Evolutionary conservation across 2,888 invertebrate species (phyloP).

Genomic region (Melitaea athalia): DNA sequence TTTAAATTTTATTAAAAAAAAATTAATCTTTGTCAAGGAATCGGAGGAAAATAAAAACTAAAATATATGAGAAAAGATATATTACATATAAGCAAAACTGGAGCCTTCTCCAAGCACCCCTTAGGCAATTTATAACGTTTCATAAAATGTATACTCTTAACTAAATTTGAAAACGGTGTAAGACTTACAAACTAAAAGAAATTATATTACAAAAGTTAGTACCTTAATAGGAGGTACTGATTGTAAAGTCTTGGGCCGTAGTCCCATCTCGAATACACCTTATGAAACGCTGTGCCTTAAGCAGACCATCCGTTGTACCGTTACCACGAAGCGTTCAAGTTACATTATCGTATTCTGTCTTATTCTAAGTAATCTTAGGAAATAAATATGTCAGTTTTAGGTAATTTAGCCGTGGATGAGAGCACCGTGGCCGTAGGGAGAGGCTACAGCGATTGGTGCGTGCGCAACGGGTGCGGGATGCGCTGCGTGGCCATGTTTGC

Average conservation of each 20-base stretch:
- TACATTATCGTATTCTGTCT: slow-evolving; percentile 62
- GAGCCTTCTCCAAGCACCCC: slow-evolving; percentile 64
- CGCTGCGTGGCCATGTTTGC: slow-evolving; percentile 80
- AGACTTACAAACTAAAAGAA: slow-evolving; percentile 72
- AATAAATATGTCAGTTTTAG: slow-evolving; percentile 65
- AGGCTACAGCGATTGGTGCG: slow-evolving; percentile 62
- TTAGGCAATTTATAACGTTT: slow-evolving; percentile 70
- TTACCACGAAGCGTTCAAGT: slow-evolving; percentile 54
- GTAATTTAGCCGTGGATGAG: slow-evolving; percentile 59
- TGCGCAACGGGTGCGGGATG: slow-evolving; percentile 71
- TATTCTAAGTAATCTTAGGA: slow-evolving; percentile 59
- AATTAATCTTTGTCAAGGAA: too few species aligned
- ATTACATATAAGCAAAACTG: slow-evolving; percentile 70
- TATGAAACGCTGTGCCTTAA: slow-evolving; percentile 70
- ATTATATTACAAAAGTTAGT: slow-evolving; percentile 74
- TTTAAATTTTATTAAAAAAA: too few species aligned
- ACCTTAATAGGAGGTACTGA: slow-evolving; percentile 44
- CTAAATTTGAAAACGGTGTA: slow-evolving; percentile 54
- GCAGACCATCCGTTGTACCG: slow-evolving; percentile 48
- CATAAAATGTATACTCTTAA: slow-evolving; percentile 69
- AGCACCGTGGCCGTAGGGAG: slow-evolving; percentile 64
- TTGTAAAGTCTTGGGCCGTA: slow-evolving; percentile 59
- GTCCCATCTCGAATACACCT: slow-evolving; percentile 65
- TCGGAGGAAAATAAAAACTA: slow-evolving; percentile 44
- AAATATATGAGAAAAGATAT: slow-evolving; percentile 62